phyloP scores from a whole-genome alignment of 2,888 invertebrate genomes.

The Lacanobia wlatinum region DNA sequence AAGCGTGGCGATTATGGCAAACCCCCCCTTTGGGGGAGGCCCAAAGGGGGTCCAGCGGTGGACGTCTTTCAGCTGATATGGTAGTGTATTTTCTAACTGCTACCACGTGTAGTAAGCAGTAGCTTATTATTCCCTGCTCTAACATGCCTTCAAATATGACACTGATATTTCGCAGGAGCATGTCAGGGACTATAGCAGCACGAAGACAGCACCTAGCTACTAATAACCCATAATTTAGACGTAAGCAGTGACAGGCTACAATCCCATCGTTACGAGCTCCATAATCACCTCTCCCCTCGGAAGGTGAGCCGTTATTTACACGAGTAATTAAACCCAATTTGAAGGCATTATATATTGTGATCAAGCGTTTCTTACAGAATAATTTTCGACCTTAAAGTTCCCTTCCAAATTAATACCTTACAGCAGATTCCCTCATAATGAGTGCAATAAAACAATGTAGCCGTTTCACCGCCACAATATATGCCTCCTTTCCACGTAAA shows the following conservation, averaged over 20 bases:
- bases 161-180: not conserved
- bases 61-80: too few relatives aligned
- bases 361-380: slow-evolving; percentile 59
- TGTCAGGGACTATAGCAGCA: not conserved
- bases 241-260: slow-evolving; percentile 55
- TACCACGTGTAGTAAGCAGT: not conserved
- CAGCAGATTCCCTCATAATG: slow-evolving; percentile 83
- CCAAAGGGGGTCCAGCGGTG: too few relatives aligned
- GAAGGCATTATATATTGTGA: slow-evolving; percentile 52
- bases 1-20: too few relatives aligned
- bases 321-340: slow-evolving; percentile 63
- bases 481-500: slow-evolving; percentile 79
- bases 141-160: not conserved
- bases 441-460: slow-evolving; percentile 86
- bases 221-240: slow-evolving; percentile 43
- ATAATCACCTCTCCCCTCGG: slow-evolving; percentile 55
- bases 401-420: slow-evolving; percentile 74
- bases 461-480: slow-evolving; percentile 81
- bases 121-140: too few relatives aligned
- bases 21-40: too few relatives aligned
- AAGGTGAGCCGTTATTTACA: slow-evolving; percentile 60
- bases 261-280: slow-evolving; percentile 52
- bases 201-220: not conserved
- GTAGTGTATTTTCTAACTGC: not conserved
- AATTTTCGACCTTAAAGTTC: slow-evolving; percentile 55